Percentiles rank a stretch among this genome's conserved stretches.
phyloP scores from a whole-genome alignment of 2,113 vertebrate species.

The Formicarius rufipectus region DNA sequence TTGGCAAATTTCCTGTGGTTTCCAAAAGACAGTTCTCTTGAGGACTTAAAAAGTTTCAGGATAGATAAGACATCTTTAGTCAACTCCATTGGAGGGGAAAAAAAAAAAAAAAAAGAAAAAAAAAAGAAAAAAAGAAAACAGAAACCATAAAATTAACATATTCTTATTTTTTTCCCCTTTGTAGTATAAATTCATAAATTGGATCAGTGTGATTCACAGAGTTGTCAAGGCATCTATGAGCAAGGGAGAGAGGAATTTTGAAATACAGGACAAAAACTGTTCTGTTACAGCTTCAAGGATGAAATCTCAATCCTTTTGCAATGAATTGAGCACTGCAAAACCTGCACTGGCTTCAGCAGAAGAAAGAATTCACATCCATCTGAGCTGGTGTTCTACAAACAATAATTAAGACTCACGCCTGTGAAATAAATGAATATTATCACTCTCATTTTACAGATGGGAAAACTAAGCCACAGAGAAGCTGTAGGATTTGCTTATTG shows the following conservation, averaged over 20 bases:
- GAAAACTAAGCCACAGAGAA: neutral
- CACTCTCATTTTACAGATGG: neutral
- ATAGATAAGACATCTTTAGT: neutral
- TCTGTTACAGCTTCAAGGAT: neutral
- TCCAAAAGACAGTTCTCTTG: neutral
- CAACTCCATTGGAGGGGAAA: accelerated
- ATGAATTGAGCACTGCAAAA: neutral
- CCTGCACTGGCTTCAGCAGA: neutral
- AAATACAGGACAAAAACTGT: neutral
- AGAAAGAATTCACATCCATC: neutral
- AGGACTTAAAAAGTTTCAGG: neutral
- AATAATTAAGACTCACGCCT: neutral
- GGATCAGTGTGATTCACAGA: neutral
- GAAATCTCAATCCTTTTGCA: neutral
- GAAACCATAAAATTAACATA: neutral
- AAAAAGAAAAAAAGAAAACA: neutral
- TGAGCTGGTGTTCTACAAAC: neutral
- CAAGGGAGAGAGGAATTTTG: neutral
- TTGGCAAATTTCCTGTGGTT: neutral
- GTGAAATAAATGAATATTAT: neutral
- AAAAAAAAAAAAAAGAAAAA: accelerated
- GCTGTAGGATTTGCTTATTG: neutral
- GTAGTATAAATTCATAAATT: neutral
- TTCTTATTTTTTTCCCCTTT: neutral
- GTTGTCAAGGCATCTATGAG: neutral